Base-by-base conservation (phyloP, 2,888 invertebrate genomes). In the Agrilus biguttatus region DNA sequence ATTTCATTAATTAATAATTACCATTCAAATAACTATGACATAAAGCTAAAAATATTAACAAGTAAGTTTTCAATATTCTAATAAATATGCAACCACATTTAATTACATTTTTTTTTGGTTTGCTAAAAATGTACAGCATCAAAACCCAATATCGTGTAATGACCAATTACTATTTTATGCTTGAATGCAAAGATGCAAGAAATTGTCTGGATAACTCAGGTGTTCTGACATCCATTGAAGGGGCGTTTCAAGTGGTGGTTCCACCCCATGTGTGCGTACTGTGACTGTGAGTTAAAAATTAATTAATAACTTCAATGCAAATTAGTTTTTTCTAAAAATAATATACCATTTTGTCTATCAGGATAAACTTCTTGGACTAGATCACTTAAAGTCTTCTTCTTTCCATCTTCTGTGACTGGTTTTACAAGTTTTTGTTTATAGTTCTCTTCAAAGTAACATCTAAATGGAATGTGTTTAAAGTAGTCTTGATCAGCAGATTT, bases 181-280 rank as follows among this genome's bases (percentile, higher is more conserved):
- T 33, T 45, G 41, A 33, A 51, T 34, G 61, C 80, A 80, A 53
- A 96, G 73, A 72, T 98, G 97, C 49, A 98, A 71, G 68, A 98
- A 98, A 70, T 98, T 98, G 66, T 98, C 98, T 1, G 97, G 95
- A 68, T 96, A 95, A 64, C 95, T 92, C 58, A 98, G 71, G 66
- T 97, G 96, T 69, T 96, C 93, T 17, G 93, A 91, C 67, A 98
- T 78, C 96, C 97, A 98, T 58, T 93, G 89, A 8, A 97, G 65
- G 10, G 96, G 93, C 8, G 93, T 89, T 49, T 93, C 88, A 48
- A 77, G 58, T 3, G 95, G 89, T 42, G 91, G 78, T 51, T 78
- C 73, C 55, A 97, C 80, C 17, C 97, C 97, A 66, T 98, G 97
- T 21, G 88, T 88, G 54, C 85, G 74, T 38, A 87, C 70, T 57